A percentile compares a stretch with the other conserved stretches of the same genome.
phyloP scores from a whole-genome alignment of 37 sponge, comb jelly and placozoan genomes.

The Cladorhizidae sp. region DNA sequence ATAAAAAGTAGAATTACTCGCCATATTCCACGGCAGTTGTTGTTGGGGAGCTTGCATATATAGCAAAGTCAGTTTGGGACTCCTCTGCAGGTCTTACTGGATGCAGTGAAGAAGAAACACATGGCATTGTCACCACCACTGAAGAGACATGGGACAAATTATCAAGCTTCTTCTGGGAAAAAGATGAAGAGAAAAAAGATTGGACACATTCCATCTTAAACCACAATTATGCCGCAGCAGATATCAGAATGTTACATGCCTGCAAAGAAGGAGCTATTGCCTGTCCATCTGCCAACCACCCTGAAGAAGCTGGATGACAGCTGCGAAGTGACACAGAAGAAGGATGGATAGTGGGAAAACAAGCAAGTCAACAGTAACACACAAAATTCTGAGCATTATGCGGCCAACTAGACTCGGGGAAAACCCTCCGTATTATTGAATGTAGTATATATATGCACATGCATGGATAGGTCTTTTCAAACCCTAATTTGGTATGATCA shows the following conservation, averaged over 20 bases:
- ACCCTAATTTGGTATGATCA: too few relatives aligned
- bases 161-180: constrained; percentile 34
- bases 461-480: too few relatives aligned
- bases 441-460: too few relatives aligned
- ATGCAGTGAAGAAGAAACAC: constrained; percentile 8
- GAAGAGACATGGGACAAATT: constrained; percentile 42
- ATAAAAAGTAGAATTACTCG: too few relatives aligned
- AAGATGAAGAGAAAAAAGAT: constrained; percentile 62
- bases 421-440: too few relatives aligned
- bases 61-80: too few relatives aligned
- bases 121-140: constrained; percentile 20
- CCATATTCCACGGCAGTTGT: too few relatives aligned
- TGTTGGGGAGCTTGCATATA: too few relatives aligned
- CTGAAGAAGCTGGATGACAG: constrained; percentile 32
- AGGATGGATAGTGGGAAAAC: constrained; percentile 46
- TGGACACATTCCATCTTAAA: neutral
- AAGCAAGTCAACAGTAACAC: constrained; percentile 23
- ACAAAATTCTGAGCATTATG: too few relatives aligned
- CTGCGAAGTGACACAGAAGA: constrained; percentile 11
- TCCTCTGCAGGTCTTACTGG: constrained; percentile 53
- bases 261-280: constrained; percentile 1
- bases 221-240: neutral
- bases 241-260: too few relatives aligned
- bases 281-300: constrained; percentile 19
- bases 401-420: too few relatives aligned